Evolutionary conservation across 2,797 vertebrate species (phyloP).

Genomic region (Mallotus villosus): DNA sequence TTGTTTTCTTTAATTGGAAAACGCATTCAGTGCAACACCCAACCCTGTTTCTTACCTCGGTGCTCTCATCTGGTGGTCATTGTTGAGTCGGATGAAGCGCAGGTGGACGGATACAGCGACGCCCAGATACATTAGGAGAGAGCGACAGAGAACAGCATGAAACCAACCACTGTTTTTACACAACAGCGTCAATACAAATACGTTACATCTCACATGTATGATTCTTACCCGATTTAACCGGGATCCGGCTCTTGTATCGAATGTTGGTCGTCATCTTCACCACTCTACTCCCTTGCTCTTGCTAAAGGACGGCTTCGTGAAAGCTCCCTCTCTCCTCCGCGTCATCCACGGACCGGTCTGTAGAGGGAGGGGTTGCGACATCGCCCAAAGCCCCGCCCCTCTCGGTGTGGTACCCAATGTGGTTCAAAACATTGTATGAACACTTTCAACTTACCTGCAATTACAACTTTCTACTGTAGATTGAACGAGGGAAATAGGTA

Average conservation of each 20-base stretch:
- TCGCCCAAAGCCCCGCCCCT: constrained; percentile 49
- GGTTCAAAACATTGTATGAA: background rate
- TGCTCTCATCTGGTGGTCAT: constrained; percentile 69
- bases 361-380: constrained; percentile 47
- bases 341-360: constrained; percentile 33
- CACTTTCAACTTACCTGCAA: too few species aligned
- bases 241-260: constrained; percentile 91
- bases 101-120: constrained; percentile 75
- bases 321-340: constrained; percentile 52
- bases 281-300: constrained; percentile 45
- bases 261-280: constrained; percentile 86
- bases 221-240: constrained; percentile 88
- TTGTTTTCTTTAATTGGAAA: background rate
- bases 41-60: constrained; percentile 66
- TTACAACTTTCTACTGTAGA: too few species aligned
- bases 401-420: constrained; percentile 21
- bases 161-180: background rate
- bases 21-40: background rate
- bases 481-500: too few species aligned
- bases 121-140: constrained; percentile 46
- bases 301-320: constrained; percentile 46
- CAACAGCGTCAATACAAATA: background rate
- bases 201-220: background rate
- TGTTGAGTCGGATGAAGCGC: constrained; percentile 49
- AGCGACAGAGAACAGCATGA: constrained; percentile 46